Conservation (phyloP, 2,888 invertebrate genomes). For the Drymonia ruficornis region DNA sequence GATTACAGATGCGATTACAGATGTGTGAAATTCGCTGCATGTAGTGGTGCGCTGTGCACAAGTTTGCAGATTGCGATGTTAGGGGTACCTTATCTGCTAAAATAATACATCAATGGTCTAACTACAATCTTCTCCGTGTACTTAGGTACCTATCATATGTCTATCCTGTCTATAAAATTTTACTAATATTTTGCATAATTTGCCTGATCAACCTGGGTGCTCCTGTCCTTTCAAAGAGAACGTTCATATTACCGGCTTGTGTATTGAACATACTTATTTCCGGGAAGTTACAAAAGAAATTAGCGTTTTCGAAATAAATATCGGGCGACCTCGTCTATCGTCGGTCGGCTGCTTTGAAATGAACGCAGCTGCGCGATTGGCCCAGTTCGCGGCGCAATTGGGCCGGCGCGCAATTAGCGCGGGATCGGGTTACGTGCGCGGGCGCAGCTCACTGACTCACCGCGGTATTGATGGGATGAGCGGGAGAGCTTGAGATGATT, state of each 20-base stretch:
- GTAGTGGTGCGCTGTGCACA: too few species aligned
- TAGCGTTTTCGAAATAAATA: conserved; percentile 3
- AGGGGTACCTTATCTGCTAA: too few species aligned
- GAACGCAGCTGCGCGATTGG: conserved; percentile 15
- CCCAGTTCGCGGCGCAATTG: conserved; percentile 33
- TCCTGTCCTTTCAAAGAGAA: too few species aligned
- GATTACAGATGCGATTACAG: too few species aligned
- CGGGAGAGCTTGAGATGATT: conserved; percentile 19
- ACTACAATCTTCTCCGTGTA: too few species aligned
- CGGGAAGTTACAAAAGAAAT: conserved; percentile 2
- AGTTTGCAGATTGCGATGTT: too few species aligned
- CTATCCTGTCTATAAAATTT: too few species aligned
- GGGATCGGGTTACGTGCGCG: conserved; percentile 50
- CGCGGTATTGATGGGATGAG: conserved; percentile 25
- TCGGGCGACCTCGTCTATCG: conserved; percentile 11
- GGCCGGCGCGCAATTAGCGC: conserved; percentile 40
- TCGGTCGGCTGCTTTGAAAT: conserved; percentile 3
- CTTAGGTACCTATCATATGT: too few species aligned
- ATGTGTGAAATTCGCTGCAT: too few species aligned
- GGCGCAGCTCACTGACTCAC: conserved; percentile 35
- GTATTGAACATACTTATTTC: neutral
- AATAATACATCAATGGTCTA: too few species aligned
- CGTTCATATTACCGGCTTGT: neutral
- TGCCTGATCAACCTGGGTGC: too few species aligned
- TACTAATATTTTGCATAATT: too few species aligned